Base-by-base conservation (phyloP, 2,797 vertebrate genomes). In the Enteromius radiatus region DNA sequence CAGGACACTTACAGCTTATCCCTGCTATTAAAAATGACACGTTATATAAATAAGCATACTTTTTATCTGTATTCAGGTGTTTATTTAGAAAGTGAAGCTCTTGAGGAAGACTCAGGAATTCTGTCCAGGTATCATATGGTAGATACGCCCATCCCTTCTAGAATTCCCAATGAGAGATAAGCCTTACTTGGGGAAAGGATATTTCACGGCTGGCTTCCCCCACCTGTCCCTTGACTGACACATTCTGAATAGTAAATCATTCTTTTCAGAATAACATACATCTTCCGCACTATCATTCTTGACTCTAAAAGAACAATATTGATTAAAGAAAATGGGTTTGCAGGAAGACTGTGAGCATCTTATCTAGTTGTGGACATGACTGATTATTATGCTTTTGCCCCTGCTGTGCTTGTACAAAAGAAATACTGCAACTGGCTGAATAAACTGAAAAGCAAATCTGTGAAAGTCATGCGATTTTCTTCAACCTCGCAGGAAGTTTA, bases 141-240 rank as follows among this genome's bases (percentile, higher is more conserved):
- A 84, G 89, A 87, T 86, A 86, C 89, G 90, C 89, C 89, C 85
- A 85, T 87, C 90, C 88, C 85, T 86, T 80, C 80, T 89, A 80
- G 88, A 89, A 91, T 92, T 89, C 90, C 88, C 67, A 36, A 87
- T 82, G 81, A 88, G 90, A 93, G 92, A 93, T 93, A 93, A 94
- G 90, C 90, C 91, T 90, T 92, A 91, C 93, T 92, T 91, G 91
- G 88, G 71, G 88, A 91, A 89, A 91, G 89, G 91, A 92, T 90
- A 92, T 94, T 94, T 92, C 92, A 94, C 88, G 92, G 90, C 91
- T 83, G 81, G 88, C 86, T 91, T 90, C 90, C 91, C 86, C 88
- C 92, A 93, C 91, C 92, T 92, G 92, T 90, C 92, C 87, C 85
- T 87, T 91, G 90, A 93, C 91, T 91, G 90, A 89, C 87, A 87